A percentile compares a stretch with the other conserved stretches of the same genome.
Evolutionary conservation across 1,140 invertebrate species (phyloP).

Genomic region (Megathymus violae): DNA sequence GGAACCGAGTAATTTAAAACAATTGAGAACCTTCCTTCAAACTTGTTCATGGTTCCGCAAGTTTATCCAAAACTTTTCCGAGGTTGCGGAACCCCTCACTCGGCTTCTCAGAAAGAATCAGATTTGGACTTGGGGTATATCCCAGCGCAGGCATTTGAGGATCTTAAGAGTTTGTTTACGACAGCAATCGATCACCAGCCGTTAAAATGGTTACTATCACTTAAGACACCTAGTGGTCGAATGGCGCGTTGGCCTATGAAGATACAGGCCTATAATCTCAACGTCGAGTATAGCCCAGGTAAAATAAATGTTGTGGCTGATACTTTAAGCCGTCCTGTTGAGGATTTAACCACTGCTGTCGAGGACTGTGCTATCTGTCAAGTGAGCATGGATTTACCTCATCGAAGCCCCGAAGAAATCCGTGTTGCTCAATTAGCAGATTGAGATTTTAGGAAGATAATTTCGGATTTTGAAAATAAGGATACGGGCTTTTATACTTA

Average conservation of each 20-base stretch:
- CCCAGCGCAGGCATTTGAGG: neutral
- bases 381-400: slow-evolving; percentile 8
- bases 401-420: slow-evolving; percentile 2
- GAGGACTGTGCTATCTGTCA: slow-evolving; percentile 1
- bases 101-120: slow-evolving; percentile 21
- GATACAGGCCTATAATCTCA: no score
- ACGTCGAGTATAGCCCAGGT: no score
- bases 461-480: slow-evolving; percentile 11
- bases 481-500: neutral
- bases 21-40: slow-evolving; percentile 40
- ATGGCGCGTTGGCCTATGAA: slow-evolving; percentile 14
- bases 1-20: slow-evolving; percentile 28
- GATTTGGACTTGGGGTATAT: neutral
- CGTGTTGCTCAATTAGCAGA: slow-evolving; percentile 9
- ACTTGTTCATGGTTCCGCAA: slow-evolving; percentile 45
- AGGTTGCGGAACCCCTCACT: slow-evolving; percentile 34
- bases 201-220: no score
- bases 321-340: no score
- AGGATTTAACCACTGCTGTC: no score
- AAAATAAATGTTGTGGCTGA: no score
- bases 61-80: slow-evolving; percentile 39
- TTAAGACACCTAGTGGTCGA: no score
- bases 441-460: slow-evolving; percentile 13
- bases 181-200: no score
- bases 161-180: no score